Evolutionary conservation across 2,113 vertebrate genomes (phyloP).

Genomic region (Vombatus ursinus): DNA sequence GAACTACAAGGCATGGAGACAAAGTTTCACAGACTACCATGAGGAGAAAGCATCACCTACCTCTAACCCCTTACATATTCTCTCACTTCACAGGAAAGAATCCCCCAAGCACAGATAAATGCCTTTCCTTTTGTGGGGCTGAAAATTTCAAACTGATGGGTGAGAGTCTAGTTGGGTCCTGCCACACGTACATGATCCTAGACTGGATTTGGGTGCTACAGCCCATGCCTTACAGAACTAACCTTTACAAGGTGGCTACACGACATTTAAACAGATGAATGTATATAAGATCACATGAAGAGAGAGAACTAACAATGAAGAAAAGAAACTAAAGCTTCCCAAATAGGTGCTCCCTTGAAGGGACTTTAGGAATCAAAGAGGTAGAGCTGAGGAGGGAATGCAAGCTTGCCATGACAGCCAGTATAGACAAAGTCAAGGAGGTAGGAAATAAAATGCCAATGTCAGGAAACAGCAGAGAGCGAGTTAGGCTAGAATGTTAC

Average conservation of each 20-base stretch:
- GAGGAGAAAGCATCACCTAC: background rate
- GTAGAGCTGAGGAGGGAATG: background rate
- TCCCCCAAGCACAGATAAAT: background rate
- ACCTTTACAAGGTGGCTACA: background rate
- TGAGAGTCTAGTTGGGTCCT: background rate
- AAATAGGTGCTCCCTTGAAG: background rate
- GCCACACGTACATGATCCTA: background rate
- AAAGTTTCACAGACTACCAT: background rate
- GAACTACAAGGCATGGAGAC: too few relatives aligned
- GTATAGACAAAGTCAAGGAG: background rate
- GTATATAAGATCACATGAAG: background rate
- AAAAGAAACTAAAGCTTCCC: background rate
- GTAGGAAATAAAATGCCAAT: background rate
- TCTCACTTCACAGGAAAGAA: background rate
- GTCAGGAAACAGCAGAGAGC: background rate
- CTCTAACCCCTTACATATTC: background rate
- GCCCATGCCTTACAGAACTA: background rate
- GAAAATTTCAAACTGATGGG: background rate
- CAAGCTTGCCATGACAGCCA: background rate
- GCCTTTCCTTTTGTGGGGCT: too few relatives aligned
- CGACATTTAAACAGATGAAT: background rate
- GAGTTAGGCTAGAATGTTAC: background rate
- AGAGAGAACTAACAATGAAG: background rate
- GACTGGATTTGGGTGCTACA: background rate
- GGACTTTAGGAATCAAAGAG: background rate